Conservation (phyloP, 2,888 invertebrate genomes). For the Euzetes globulus region DNA sequence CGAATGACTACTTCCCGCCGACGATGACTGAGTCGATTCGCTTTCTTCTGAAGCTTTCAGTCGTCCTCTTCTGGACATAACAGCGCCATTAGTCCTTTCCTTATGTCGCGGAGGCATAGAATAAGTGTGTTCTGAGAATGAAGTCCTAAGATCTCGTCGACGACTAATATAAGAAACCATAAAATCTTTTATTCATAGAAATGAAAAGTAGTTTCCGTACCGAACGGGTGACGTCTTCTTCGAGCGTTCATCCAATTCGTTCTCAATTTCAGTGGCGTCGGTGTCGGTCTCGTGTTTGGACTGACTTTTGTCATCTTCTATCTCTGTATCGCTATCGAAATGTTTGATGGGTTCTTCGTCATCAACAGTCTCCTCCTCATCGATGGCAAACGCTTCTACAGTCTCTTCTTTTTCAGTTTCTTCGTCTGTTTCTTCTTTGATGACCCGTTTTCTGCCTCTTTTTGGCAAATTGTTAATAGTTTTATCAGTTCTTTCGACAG, state of each 20-base stretch:
- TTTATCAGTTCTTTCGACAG: not conserved
- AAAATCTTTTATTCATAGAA: too few species aligned
- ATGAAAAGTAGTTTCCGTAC: too few species aligned
- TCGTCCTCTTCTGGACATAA: not conserved
- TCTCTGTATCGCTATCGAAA: conserved; percentile 28
- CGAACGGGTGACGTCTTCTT: too few species aligned
- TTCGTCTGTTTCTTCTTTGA: conserved; percentile 22
- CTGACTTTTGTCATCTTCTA: conserved; percentile 11
- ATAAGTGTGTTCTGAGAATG: not conserved
- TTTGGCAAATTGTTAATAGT: not conserved
- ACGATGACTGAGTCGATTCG: not conserved
- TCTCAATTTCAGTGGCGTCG: conserved; percentile 32
- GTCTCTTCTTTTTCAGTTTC: conserved; percentile 34
- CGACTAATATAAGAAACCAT: too few species aligned
- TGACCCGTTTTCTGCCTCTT: conserved; percentile 12
- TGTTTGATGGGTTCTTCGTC: conserved; percentile 35
- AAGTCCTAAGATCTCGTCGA: too few species aligned
- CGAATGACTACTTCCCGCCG: not conserved
- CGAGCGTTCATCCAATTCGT: not conserved
- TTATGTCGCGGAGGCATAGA: not conserved
- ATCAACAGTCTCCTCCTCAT: too few species aligned
- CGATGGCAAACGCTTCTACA: conserved; percentile 41
- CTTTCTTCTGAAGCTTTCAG: conserved; percentile 1
- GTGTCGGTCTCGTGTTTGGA: conserved; percentile 5
- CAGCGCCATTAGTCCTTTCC: not conserved